Conservation (phyloP, 2,113 vertebrate genomes). For the Hydrochoerus hydrochaeris region DNA sequence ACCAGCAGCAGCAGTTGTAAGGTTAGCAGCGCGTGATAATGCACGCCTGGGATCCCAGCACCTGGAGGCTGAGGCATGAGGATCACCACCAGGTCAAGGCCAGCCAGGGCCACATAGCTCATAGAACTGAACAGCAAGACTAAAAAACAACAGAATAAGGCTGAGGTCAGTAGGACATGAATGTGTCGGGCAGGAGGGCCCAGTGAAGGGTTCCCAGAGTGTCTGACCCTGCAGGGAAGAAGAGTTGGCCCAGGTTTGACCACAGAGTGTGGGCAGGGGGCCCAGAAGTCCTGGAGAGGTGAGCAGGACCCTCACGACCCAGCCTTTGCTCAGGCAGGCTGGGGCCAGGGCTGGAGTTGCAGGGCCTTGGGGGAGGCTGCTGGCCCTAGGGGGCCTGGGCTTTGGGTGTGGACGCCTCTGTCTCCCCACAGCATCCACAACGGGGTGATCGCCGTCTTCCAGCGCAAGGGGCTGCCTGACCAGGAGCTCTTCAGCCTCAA, state of each 20-base stretch:
- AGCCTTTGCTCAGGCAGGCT: not conserved
- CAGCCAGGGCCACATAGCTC: not conserved
- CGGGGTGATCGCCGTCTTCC: constrained; percentile 96
- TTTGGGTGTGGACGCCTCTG: rapidly evolving
- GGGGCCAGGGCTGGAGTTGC: not conserved
- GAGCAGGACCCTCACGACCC: not conserved
- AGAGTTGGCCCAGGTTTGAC: not conserved
- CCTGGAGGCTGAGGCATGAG: too few relatives aligned
- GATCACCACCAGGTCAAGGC: not conserved
- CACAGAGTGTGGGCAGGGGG: not conserved
- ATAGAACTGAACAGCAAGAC: not conserved
- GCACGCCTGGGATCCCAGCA: not conserved
- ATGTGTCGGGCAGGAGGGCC: not conserved
- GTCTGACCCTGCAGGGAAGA: not conserved
- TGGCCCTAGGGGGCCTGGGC: rapidly evolving
- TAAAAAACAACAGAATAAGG: not conserved
- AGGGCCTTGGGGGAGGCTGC: not conserved
- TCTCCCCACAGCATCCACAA: constrained; percentile 93
- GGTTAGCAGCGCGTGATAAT: not conserved
- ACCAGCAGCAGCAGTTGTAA: not conserved
- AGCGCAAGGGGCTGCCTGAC: constrained; percentile 95
- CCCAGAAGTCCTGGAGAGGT: rapidly evolving
- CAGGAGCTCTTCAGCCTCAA: constrained; percentile 96
- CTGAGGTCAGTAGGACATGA: not conserved
- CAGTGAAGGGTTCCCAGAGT: not conserved